phyloP scores from a whole-genome alignment of 2,888 invertebrate genomes.

The Chloroclystis v-ata region DNA sequence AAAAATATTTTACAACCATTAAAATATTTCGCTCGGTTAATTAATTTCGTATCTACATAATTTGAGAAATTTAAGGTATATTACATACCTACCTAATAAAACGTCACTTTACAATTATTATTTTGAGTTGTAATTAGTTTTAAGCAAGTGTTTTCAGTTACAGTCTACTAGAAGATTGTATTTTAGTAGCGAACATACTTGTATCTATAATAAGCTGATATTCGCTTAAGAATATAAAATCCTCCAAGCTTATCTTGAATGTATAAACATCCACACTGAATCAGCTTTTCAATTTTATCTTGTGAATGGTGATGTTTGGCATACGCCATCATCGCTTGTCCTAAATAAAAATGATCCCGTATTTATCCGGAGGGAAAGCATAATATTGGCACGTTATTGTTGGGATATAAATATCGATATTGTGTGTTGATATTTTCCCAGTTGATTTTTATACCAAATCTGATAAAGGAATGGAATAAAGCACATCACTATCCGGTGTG shows the following conservation, averaged over 20 bases:
- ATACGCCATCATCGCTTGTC: constrained; percentile 7
- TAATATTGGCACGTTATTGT: constrained; percentile 9
- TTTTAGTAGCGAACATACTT: constrained; percentile 14
- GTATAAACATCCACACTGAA: constrained; percentile 16
- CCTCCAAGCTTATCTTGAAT: constrained; percentile 22
- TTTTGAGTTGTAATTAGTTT: too few relatives aligned
- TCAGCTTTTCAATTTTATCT: constrained; percentile 22
- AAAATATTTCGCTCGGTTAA: too few relatives aligned
- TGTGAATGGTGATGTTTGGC: constrained; percentile 17
- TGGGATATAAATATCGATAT: constrained; percentile 15
- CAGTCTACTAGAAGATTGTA: too few relatives aligned
- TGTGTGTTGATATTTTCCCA: constrained; percentile 5
- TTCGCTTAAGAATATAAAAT: constrained; percentile 18
- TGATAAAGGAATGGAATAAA: not conserved
- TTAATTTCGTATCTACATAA: too few relatives aligned
- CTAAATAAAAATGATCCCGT: constrained; percentile 16
- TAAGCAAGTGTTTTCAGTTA: too few relatives aligned
- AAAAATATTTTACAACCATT: too few relatives aligned
- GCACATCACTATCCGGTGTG: too few relatives aligned
- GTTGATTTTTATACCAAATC: constrained; percentile 1
- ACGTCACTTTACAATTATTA: too few relatives aligned
- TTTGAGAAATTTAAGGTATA: too few relatives aligned
- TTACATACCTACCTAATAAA: too few relatives aligned
- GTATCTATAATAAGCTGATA: constrained; percentile 21
- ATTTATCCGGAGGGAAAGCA: constrained; percentile 15